Evolutionary conservation across 2,113 vertebrate species (phyloP).

Genomic region (Mellivora capensis): DNA sequence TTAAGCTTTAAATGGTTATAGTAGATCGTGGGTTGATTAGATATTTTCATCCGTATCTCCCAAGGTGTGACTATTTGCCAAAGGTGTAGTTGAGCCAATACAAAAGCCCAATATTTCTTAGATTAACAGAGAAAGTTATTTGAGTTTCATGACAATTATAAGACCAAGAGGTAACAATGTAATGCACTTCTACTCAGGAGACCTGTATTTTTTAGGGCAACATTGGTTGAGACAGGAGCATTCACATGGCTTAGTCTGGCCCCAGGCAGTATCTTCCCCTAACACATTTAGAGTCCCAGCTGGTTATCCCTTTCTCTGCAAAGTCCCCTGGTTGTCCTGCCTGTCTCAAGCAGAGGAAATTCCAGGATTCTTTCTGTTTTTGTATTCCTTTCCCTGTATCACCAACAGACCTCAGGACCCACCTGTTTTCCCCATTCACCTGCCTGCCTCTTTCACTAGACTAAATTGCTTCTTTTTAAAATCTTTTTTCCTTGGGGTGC

Average conservation of each 20-base stretch:
- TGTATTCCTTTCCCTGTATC: too few relatives aligned
- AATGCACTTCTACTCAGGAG: constrained; percentile 4
- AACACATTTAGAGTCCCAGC: neutral
- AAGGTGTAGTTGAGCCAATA: neutral
- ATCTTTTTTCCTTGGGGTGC: neutral
- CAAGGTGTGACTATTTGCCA: neutral
- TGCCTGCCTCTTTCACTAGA: neutral
- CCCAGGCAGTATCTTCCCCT: neutral
- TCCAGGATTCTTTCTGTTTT: neutral
- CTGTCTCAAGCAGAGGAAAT: neutral
- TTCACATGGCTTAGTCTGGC: neutral
- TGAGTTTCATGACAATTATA: neutral
- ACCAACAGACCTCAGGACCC: neutral
- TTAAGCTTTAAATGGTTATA: neutral
- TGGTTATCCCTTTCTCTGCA: neutral
- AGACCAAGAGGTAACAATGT: neutral
- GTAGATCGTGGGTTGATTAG: neutral
- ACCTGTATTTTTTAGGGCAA: neutral
- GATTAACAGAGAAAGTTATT: neutral
- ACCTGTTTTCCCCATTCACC: neutral
- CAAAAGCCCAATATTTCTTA: neutral
- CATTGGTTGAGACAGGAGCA: neutral
- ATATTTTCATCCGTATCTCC: neutral
- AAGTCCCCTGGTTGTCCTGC: neutral
- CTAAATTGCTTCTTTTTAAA: neutral